A percentile compares a stretch with the other conserved stretches of the same genome.
Evolutionary conservation across 1,140 invertebrate species (phyloP).

Genomic region (Drosophila ogumai): DNA sequence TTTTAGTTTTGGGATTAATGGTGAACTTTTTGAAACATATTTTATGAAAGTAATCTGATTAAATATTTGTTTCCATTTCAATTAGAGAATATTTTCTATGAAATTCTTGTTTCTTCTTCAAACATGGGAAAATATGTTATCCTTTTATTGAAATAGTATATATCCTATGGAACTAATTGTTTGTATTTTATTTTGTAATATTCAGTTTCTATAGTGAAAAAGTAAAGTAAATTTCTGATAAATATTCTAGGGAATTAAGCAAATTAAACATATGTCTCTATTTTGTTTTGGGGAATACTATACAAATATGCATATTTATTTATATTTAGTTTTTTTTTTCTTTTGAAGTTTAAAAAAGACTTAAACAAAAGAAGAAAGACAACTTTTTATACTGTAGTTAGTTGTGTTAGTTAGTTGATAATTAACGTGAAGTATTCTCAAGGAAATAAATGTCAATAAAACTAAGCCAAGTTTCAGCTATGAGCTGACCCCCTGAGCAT

Average conservation of each 20-base stretch:
- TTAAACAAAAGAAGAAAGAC: not conserved
- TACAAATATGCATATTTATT: too few relatives aligned
- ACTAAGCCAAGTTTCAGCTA: not conserved
- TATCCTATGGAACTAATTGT: too few relatives aligned
- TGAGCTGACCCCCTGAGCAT: not conserved
- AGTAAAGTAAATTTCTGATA: too few relatives aligned
- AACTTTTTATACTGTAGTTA: not conserved
- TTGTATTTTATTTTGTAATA: too few relatives aligned
- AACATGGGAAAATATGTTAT: not conserved
- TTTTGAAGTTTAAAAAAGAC: not conserved
- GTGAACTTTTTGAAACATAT: too few relatives aligned
- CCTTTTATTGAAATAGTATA: not conserved
- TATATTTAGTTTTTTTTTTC: too few relatives aligned
- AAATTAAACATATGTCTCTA: too few relatives aligned
- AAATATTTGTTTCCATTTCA: not conserved
- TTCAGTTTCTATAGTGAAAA: not conserved
- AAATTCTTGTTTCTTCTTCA: not conserved
- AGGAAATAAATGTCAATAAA: not conserved
- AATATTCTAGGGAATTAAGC: not conserved
- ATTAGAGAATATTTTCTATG: not conserved
- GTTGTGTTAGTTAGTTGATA: not conserved
- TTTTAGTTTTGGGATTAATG: too few relatives aligned
- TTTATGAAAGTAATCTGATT: not conserved
- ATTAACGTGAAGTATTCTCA: not conserved
- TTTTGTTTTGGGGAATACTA: too few relatives aligned